A percentile compares a stretch with the other conserved stretches of the same genome.
Evolutionary conservation across 2,113 vertebrate species (phyloP).

Genomic region (Thomomys bottae): DNA sequence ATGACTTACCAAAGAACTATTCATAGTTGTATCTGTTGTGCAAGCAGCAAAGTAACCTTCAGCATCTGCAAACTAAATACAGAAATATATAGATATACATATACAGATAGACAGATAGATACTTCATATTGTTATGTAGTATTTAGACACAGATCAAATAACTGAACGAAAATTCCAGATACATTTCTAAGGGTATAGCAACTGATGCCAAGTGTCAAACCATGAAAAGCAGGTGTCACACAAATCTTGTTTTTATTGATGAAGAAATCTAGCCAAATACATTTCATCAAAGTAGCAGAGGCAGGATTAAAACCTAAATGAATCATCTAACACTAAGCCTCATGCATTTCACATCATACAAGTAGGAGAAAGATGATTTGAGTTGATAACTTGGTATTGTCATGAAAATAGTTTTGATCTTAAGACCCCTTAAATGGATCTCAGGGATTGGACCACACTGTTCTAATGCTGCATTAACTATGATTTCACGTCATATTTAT

Average conservation of each 20-base stretch:
- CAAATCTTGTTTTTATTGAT: slow-evolving; percentile 33
- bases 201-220: slow-evolving; percentile 18
- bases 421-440: background rate
- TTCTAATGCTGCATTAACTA: background rate
- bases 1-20: slow-evolving; percentile 92
- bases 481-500: background rate
- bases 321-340: background rate
- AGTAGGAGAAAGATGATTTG: background rate
- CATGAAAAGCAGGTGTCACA: background rate
- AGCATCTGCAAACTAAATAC: slow-evolving; percentile 93
- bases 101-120: too few relatives aligned
- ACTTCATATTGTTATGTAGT: background rate
- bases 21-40: slow-evolving; percentile 89
- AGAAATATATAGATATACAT: too few relatives aligned
- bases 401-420: background rate
- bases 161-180: slow-evolving; percentile 1
- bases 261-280: background rate
- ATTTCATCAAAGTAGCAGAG: slow-evolving; percentile 35
- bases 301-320: slow-evolving; percentile 6
- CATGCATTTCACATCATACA: background rate
- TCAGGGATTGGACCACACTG: background rate
- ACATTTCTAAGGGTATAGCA: background rate
- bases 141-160: slow-evolving; percentile 23
- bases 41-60: slow-evolving; percentile 94
- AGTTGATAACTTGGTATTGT: background rate